A percentile compares a stretch with the other conserved stretches of the same genome.
phyloP scores from a whole-genome alignment of 2,888 invertebrate genomes.

The Andrena praecox region DNA sequence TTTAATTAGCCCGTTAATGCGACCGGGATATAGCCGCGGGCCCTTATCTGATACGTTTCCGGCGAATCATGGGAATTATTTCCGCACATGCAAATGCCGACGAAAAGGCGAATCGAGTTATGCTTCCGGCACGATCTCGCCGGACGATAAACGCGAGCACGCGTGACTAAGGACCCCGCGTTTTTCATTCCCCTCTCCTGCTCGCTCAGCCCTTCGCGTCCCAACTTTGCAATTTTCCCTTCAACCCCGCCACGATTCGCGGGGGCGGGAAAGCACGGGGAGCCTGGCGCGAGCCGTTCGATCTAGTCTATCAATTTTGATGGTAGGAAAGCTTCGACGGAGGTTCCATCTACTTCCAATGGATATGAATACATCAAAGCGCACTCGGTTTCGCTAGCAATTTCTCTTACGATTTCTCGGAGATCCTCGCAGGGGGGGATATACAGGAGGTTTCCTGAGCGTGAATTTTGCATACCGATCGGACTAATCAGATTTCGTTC shows the following conservation, averaged over 20 bases:
- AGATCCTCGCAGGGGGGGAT: background rate
- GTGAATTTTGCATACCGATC: slow-evolving; percentile 1
- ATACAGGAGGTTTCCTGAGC: background rate
- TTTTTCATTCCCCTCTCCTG: slow-evolving; percentile 30
- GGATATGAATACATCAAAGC: too few relatives aligned
- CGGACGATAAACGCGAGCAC: slow-evolving; percentile 59
- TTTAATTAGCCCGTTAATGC: slow-evolving; percentile 74
- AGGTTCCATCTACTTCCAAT: too few relatives aligned
- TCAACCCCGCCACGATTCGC: background rate
- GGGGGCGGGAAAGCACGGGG: background rate
- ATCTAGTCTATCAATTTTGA: too few relatives aligned
- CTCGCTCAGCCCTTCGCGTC: background rate
- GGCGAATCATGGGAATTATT: slow-evolving; percentile 80
- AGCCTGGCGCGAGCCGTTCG: too few relatives aligned
- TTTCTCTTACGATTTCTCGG: background rate
- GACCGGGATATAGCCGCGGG: slow-evolving; percentile 58
- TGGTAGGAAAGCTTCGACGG: too few relatives aligned
- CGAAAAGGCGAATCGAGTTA: slow-evolving; percentile 80
- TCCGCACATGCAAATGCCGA: slow-evolving; percentile 82
- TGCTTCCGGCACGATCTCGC: slow-evolving; percentile 80
- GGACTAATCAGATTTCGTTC: background rate
- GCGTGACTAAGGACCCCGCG: slow-evolving; percentile 62
- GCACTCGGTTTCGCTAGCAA: background rate
- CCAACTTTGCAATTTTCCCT: background rate
- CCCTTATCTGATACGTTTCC: slow-evolving; percentile 75